phyloP scores from a whole-genome alignment of 1,140 invertebrate genomes.

The Aphis gossypii region DNA sequence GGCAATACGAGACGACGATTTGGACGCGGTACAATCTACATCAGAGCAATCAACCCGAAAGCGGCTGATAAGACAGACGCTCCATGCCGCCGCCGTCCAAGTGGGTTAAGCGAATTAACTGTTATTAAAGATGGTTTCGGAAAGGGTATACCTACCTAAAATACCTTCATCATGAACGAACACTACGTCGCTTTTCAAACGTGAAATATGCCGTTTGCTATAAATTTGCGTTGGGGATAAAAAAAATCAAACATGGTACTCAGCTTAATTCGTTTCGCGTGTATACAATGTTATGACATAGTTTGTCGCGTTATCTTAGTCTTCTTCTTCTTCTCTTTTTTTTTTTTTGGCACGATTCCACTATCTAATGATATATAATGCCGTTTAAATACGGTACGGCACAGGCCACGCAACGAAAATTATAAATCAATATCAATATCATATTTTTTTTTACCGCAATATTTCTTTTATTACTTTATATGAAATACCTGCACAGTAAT shows the following conservation, averaged over 20 bases:
- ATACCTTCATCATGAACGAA: background rate
- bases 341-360: background rate
- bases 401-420: background rate
- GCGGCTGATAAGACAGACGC: slow-evolving; percentile 13
- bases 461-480: background rate
- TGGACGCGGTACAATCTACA: background rate
- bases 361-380: background rate
- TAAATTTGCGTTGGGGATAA: background rate
- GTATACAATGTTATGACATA: background rate
- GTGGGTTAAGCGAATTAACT: background rate
- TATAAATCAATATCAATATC: background rate
- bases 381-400: background rate
- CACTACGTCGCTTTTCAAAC: background rate
- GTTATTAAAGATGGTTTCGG: background rate
- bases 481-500: background rate
- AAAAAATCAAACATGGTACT: background rate
- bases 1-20: background rate
- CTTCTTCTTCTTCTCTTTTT: background rate
- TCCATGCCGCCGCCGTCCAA: background rate
- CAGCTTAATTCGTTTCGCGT: background rate
- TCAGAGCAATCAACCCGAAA: slow-evolving; percentile 30
- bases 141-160: background rate
- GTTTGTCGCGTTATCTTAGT: background rate
- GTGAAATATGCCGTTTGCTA: background rate
- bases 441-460: background rate